Conservation (phyloP, 2,113 vertebrate genomes). For the Mastomys natalensis region DNA sequence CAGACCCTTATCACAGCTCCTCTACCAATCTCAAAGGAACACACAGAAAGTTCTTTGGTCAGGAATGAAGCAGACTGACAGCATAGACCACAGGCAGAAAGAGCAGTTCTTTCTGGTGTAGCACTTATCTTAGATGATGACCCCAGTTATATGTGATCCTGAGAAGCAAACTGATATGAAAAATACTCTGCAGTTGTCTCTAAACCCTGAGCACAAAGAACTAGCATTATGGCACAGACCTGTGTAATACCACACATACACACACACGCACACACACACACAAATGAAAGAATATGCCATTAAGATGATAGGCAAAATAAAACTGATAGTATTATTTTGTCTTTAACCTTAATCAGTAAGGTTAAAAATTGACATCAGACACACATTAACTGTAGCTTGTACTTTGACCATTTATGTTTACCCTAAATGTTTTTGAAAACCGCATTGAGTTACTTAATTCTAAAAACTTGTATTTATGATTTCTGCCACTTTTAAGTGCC, state of each 20-base stretch:
- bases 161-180: not conserved
- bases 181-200: not conserved
- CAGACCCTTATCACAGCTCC: not conserved
- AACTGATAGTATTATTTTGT: not conserved
- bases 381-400: not conserved
- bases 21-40: not conserved
- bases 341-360: not conserved
- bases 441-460: not conserved
- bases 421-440: conserved; percentile 6
- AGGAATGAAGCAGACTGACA: not conserved
- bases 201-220: not conserved
- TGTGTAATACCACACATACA: not conserved
- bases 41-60: not conserved
- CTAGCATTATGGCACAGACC: not conserved
- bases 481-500: not conserved
- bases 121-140: not conserved
- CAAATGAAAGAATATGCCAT: not conserved
- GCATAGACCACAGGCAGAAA: not conserved
- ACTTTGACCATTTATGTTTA: not conserved
- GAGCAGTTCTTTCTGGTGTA: not conserved
- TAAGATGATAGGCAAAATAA: not conserved
- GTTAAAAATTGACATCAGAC: conserved; percentile 18
- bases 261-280: not conserved
- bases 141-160: not conserved
- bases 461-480: not conserved